Conservation (phyloP, 1,140 invertebrate genomes). For the Battus philenor region DNA sequence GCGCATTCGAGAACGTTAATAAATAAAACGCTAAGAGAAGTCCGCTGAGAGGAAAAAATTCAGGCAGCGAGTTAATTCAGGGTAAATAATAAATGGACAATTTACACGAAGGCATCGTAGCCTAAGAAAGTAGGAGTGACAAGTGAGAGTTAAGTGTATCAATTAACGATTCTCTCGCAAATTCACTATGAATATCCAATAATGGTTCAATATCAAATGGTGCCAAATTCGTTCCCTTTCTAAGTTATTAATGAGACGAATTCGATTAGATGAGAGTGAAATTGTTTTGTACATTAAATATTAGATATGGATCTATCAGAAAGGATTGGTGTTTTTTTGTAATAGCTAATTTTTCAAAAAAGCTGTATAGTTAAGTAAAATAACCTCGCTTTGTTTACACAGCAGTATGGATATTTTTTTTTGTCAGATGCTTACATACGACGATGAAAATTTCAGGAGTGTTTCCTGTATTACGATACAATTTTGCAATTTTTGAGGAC, state of each 20-base stretch:
- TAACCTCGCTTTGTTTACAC: too few relatives aligned
- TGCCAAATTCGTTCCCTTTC: not conserved
- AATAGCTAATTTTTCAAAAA: too few relatives aligned
- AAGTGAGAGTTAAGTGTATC: slow-evolving; percentile 30
- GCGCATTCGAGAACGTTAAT: slow-evolving; percentile 30
- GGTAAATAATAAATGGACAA: slow-evolving; percentile 67
- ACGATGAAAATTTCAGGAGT: too few relatives aligned
- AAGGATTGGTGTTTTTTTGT: too few relatives aligned
- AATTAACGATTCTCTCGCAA: slow-evolving; percentile 23
- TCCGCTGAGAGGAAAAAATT: slow-evolving; percentile 48
- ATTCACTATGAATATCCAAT: slow-evolving; percentile 1
- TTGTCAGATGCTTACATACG: too few relatives aligned
- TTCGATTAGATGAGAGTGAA: too few relatives aligned
- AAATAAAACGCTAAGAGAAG: slow-evolving; percentile 52
- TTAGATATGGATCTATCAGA: too few relatives aligned
- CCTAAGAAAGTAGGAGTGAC: slow-evolving; percentile 28
- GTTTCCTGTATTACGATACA: too few relatives aligned
- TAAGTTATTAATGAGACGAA: not conserved
- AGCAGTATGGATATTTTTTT: too few relatives aligned
- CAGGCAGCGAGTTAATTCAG: slow-evolving; percentile 51
- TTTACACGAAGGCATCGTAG: slow-evolving; percentile 31
- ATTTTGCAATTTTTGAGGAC: not conserved
- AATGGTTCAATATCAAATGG: too few relatives aligned
- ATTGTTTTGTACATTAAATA: too few relatives aligned
- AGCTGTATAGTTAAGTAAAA: too few relatives aligned